phyloP scores from a whole-genome alignment of 2,113 vertebrate species.

The Ctenodactylus gundi region DNA sequence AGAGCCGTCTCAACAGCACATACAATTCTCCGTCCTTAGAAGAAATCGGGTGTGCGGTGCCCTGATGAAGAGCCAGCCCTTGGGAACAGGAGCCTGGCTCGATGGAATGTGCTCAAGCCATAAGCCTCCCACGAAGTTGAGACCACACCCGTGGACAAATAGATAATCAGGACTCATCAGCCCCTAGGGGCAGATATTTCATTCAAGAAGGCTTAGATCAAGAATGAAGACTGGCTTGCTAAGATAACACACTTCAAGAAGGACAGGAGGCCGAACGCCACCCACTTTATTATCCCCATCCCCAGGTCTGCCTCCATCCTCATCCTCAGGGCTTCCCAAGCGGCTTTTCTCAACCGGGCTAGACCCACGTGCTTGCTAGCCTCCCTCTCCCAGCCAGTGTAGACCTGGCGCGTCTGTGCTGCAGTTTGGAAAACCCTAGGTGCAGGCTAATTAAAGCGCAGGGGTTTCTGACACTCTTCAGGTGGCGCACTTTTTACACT shows the following conservation, averaged over 20 bases:
- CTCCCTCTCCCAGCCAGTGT: not conserved
- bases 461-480: not conserved
- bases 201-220: not conserved
- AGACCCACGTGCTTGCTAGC: fast-evolving
- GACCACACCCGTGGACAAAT: not conserved
- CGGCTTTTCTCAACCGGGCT: not conserved
- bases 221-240: not conserved
- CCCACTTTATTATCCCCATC: not conserved
- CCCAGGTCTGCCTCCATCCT: fast-evolving
- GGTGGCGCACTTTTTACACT: not conserved
- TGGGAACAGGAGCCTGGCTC: not conserved
- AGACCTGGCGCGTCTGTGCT: too few relatives aligned
- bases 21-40: not conserved
- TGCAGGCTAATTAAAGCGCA: not conserved
- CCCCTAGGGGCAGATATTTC: not conserved
- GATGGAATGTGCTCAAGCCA: not conserved
- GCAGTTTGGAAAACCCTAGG: not conserved
- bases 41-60: not conserved
- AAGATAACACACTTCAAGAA: not conserved
- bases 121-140: not conserved
- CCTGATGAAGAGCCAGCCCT: not conserved
- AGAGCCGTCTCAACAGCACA: not conserved
- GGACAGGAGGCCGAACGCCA: not conserved
- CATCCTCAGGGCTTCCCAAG: not conserved
- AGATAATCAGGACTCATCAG: not conserved